These are phyloP conservation scores for Pristiophorus japonicus DNA, from an alignment of 2,113 vertebrate genomes.

Conservation along the genomic window DNA sequence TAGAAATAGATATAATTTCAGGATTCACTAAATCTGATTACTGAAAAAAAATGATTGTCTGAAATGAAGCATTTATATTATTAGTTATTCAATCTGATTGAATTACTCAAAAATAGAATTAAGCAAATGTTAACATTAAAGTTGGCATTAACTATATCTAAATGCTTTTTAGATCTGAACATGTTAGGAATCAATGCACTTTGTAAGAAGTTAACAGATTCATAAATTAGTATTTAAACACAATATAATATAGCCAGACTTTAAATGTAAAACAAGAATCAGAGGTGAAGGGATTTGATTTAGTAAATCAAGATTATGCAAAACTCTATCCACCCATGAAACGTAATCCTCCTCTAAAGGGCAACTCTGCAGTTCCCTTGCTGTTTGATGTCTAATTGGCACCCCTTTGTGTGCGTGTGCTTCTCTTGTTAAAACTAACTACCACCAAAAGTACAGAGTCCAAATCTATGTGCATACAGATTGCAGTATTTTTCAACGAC, in stretches of 20 bases:
- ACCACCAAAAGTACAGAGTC: background rate
- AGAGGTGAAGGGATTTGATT: background rate
- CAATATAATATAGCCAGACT: background rate
- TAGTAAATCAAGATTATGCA: background rate
- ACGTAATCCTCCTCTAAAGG: background rate
- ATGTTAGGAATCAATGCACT: background rate
- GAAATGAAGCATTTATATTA: background rate
- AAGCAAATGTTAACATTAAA: slow-evolving; percentile 9
- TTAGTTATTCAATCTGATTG: background rate
- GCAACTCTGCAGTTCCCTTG: background rate
- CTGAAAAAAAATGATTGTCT: background rate
- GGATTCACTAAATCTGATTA: background rate
- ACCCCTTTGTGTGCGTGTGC: background rate
- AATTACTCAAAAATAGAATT: background rate
- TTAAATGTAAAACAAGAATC: background rate
- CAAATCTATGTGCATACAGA: background rate
- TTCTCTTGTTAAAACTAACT: background rate
- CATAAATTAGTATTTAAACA: background rate
- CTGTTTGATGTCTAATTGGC: background rate
- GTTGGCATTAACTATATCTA: background rate
- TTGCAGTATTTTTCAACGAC: background rate
- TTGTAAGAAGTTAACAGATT: background rate
- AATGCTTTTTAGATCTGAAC: background rate
- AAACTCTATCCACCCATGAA: background rate
- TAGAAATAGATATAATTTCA: background rate